phyloP scores from a whole-genome alignment of 2,797 vertebrate genomes.

The Acanthurus lineatus region DNA sequence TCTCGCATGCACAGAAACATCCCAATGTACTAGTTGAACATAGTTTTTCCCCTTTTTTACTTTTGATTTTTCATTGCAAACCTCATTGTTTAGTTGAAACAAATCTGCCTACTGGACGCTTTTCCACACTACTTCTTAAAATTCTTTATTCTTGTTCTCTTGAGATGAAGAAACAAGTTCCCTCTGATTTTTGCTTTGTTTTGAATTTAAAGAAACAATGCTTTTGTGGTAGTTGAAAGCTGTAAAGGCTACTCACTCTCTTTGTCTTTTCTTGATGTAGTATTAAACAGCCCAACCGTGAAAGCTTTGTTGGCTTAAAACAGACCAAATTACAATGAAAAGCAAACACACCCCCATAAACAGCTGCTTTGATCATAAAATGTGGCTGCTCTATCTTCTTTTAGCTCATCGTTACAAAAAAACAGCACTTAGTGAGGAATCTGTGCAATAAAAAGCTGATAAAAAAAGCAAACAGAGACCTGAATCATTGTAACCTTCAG shows the following conservation, averaged over 20 bases:
- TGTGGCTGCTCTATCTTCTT: conserved; percentile 23
- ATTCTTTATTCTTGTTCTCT: background rate
- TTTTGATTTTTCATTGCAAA: conserved; percentile 9
- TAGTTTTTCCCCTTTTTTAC: background rate
- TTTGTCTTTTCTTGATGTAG: background rate
- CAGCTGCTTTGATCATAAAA: conserved; percentile 37
- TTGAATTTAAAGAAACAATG: conserved; percentile 7
- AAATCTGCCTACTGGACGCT: background rate
- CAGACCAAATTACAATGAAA: conserved; percentile 11
- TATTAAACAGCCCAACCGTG: conserved; percentile 41
- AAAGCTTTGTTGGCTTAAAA: conserved; percentile 51
- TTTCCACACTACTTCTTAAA: conserved; percentile 1
- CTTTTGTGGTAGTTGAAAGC: conserved; percentile 17
- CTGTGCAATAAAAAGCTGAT: conserved; percentile 7
- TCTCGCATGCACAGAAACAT: conserved; percentile 22
- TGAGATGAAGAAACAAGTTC: background rate
- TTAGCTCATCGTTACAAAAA: background rate
- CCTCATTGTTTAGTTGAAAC: conserved; percentile 11
- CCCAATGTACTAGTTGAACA: conserved; percentile 6
- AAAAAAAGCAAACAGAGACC: conserved; percentile 35
- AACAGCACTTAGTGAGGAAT: conserved; percentile 1
- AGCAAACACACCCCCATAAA: conserved; percentile 41
- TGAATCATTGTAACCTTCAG: conserved; percentile 45
- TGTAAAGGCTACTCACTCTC: background rate
- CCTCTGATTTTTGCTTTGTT: background rate